Evolutionary conservation across 2,888 invertebrate genomes (phyloP), one percentile per base, ranked within the genome.

Genomic region (Dasypogon diadema): DNA sequence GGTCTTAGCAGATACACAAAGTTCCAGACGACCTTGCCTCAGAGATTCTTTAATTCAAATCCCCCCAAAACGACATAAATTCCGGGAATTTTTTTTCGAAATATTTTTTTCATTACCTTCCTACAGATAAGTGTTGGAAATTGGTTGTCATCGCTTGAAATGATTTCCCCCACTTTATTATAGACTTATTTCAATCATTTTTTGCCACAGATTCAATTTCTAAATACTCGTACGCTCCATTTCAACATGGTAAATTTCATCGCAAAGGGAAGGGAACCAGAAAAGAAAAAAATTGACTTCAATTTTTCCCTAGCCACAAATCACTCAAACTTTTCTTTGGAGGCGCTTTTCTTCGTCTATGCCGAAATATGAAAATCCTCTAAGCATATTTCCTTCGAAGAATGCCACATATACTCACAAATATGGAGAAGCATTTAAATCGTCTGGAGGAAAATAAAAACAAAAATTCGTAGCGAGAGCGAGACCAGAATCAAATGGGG

Each of bases 301-400:
- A 37, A 60, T 60, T 60, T 26, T 37, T 60, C 60, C 34, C 60
- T 18, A 60, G 37, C 60, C 60, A 60, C 60, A 60, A 60, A 60
- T 60, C 60, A 60, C 18, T 60, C 60, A 60, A 60, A 60, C 60
- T 60, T 60, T 58, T 30, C 37, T 58, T 30, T 14, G 21, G 16
- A 60, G 37, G 22, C 16, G 60, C 37, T 60, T 34, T 60, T 60
- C 60, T 30, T 58, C 58, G 21, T 37, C 37, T 12, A 16, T 26
- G 21, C 58, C 18, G 4, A 60, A 60, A 60, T 60, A 60, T 60
- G 60, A 60, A 60, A 60, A 60, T 60, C 60, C 37, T 60, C 60
- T 60, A 60, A 60, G 22, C 60, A 42, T 16, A 58, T 58, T 58
- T 58, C 34, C 6, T 16, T 34, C 10, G 12, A 26, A 10, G n/a